Evolutionary conservation across 2,113 vertebrate species (phyloP).

Genomic region (Canis aureus): DNA sequence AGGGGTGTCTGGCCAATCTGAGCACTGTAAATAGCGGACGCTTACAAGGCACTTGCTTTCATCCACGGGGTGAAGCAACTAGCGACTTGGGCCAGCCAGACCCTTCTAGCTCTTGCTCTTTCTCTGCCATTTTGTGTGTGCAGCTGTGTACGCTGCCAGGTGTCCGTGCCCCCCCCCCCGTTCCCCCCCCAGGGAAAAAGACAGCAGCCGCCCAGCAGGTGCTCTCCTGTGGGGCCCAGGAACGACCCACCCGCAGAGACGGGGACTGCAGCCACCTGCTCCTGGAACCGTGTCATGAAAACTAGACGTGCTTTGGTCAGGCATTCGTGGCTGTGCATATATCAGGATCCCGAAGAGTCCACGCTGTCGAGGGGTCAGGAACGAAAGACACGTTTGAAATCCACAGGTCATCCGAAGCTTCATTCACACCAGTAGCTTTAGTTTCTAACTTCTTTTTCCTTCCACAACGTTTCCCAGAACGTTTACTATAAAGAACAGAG

Average conservation of each 20-base stretch:
- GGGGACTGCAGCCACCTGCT: not conserved
- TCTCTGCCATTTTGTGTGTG: conserved; percentile 60
- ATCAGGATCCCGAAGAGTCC: conserved; percentile 41
- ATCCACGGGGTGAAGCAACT: conserved; percentile 68
- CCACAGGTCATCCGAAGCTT: conserved; percentile 70
- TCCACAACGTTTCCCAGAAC: not conserved
- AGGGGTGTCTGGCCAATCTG: conserved; percentile 70
- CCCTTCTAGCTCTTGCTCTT: conserved; percentile 69
- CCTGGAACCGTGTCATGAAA: not conserved
- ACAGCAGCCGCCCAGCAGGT: not conserved
- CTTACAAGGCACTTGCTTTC: conserved; percentile 75
- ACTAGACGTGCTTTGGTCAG: not conserved
- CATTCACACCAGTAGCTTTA: conserved; percentile 52
- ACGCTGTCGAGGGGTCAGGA: conserved; percentile 57
- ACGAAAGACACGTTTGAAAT: conserved; percentile 49
- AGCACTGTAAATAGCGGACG: conserved; percentile 81
- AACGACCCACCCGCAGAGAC: conserved; percentile 66
- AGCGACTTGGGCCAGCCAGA: conserved; percentile 74
- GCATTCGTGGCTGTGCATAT: not conserved
- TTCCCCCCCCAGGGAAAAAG: not conserved
- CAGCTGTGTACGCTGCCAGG: conserved; percentile 68
- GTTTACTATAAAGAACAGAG: not conserved
- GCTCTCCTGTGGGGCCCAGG: not conserved
- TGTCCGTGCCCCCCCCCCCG: conserved; percentile 69
- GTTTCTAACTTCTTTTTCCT: conserved; percentile 54